Conservation (phyloP, 2,113 vertebrate species). For the Mastomys coucha region DNA sequence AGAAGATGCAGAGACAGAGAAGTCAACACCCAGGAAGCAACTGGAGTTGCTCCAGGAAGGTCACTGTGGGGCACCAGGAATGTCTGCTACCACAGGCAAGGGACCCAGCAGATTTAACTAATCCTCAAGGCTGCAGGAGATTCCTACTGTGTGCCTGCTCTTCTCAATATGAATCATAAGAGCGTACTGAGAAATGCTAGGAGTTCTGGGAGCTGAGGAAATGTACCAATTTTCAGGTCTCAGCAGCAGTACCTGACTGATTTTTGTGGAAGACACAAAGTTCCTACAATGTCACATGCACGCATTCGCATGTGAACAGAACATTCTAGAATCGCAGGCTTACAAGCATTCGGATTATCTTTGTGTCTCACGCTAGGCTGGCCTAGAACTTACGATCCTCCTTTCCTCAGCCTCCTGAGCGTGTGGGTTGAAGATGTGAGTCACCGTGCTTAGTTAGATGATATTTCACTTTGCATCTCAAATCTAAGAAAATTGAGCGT, state of each 20-base stretch:
- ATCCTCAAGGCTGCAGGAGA: neutral
- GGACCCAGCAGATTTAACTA: neutral
- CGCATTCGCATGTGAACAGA: neutral
- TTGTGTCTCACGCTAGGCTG: neutral
- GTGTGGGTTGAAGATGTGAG: neutral
- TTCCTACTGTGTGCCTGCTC: neutral
- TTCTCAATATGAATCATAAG: neutral
- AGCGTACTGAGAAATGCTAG: neutral
- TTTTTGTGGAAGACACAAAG: neutral
- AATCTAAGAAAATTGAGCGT: neutral
- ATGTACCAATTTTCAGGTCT: neutral
- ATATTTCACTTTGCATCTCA: conserved; percentile 40
- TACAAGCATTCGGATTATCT: neutral
- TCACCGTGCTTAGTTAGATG: neutral
- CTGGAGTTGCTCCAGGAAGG: neutral
- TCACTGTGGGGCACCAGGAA: rapidly evolving
- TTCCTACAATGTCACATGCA: neutral
- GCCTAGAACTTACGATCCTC: neutral
- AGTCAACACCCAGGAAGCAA: neutral
- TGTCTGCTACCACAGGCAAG: neutral
- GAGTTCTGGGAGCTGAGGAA: neutral
- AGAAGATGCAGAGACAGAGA: neutral
- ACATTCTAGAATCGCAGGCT: neutral
- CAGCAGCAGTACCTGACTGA: neutral
- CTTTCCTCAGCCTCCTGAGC: neutral